Conservation (phyloP, 2,113 vertebrate species). For the Echinops telfairi region DNA sequence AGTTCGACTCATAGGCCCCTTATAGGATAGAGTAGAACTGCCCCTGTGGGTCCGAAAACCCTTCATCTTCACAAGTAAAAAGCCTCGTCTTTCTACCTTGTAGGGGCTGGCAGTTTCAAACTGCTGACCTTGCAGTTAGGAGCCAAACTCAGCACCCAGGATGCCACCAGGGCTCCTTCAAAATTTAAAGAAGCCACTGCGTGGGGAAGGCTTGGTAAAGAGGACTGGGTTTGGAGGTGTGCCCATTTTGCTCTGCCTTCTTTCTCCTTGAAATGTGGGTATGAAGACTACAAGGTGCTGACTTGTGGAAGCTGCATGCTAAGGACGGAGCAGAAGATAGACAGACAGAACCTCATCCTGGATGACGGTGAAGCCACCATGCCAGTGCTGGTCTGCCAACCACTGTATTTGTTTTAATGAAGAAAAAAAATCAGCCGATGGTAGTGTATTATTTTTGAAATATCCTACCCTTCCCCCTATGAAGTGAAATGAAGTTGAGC, state of each 20-base stretch:
- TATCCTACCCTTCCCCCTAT: background rate
- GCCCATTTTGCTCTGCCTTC: background rate
- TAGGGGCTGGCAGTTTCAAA: too few species aligned
- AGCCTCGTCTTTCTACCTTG: too few species aligned
- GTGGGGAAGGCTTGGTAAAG: background rate
- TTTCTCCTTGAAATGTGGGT: background rate
- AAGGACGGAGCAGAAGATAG: background rate
- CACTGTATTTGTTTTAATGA: background rate
- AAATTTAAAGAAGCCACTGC: background rate
- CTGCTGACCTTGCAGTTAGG: too few species aligned
- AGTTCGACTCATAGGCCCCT: too few species aligned
- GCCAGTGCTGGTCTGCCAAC: background rate
- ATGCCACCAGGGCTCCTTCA: too few species aligned
- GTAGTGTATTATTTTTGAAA: background rate
- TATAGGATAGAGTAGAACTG: too few species aligned
- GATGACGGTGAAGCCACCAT: background rate
- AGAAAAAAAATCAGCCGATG: conserved; percentile 15
- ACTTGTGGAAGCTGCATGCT: background rate
- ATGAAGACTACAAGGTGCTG: background rate
- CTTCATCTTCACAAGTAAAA: too few species aligned
- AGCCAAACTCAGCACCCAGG: too few species aligned
- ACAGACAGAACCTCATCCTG: background rate
- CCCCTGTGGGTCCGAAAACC: too few species aligned
- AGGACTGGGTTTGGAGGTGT: background rate
- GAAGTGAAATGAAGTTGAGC: conserved; percentile 16